phyloP scores from a whole-genome alignment of 2,888 invertebrate species.

The Diplazon laetatorius region DNA sequence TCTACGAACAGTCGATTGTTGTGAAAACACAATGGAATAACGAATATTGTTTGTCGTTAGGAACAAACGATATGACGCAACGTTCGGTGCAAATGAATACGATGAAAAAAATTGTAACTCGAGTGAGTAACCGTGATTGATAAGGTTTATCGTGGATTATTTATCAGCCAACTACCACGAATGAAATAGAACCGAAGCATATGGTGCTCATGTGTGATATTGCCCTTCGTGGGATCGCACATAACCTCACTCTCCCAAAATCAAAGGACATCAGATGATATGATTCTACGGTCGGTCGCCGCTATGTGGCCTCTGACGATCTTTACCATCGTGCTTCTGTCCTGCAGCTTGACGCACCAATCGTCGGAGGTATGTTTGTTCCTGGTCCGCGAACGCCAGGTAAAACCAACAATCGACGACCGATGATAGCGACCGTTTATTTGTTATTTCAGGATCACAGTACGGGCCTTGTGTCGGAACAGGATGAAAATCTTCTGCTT shows the following conservation, averaged over 20 bases:
- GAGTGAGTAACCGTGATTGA: neutral
- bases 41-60: neutral
- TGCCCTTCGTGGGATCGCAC: conserved; percentile 48
- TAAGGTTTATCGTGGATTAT: neutral
- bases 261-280: conserved; percentile 32
- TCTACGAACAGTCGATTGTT: neutral
- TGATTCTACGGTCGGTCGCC: conserved; percentile 43
- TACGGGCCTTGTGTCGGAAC: conserved; percentile 78
- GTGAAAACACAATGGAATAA: neutral
- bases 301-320: conserved; percentile 36
- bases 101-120: neutral
- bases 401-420: no score
- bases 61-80: conserved; percentile 54
- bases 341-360: conserved; percentile 61
- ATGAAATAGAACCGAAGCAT: conserved; percentile 19
- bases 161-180: no score
- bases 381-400: no score
- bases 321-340: conserved; percentile 57
- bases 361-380: conserved; percentile 56
- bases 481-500: conserved; percentile 84
- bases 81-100: conserved; percentile 21
- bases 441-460: conserved; percentile 69
- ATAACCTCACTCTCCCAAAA: conserved; percentile 40
- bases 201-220: conserved; percentile 44
- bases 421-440: no score